Base-by-base conservation (phyloP, 1,140 invertebrate genomes). In the Gryllus bimaculatus region DNA sequence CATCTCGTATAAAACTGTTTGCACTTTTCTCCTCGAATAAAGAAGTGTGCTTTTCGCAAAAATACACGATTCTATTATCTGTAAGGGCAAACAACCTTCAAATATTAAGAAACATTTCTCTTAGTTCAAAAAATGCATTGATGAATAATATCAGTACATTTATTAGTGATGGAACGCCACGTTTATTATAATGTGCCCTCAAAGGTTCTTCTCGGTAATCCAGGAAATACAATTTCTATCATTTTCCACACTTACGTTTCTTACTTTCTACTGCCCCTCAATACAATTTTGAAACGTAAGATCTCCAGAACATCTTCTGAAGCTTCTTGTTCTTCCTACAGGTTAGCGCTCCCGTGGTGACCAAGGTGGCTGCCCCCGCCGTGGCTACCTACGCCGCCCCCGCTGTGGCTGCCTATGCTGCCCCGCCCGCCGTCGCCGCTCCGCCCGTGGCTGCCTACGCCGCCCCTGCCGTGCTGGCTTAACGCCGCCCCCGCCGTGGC, bases 371-470 rank as follows among this genome's bases (percentile, higher is more conserved):
- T 78, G 79, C 83, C 21, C 81, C 82, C 8, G 26, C 79, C 48
- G n/a, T 20, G 12, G 10, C 21, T 13, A 8, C 76, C 47, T 47
- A 47, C 18, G 21, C 78, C 75, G 26, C 75, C 49, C 47, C 49
- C n/a, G 74, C 78, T 66, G 54, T 66, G 10, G 54, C 54, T 66
- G 78, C 79, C 74, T 39, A 74, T 73, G 79, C 79, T 47, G 82
- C 85, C 80, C 82, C 79, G 82, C 86, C 78, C 81, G 84, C 84
- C 77, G 81, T 88, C 73, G 82, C 85, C 21, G 83, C 85, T 78
- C 82, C 83, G 74, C 83, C 83, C 47, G 85, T 86, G n/a, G 79
- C 86, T 85, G 39, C 85, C 86, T 76, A 86, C 86, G 82, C 85
- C 86, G 81, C 86, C 86, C 82, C 26, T 5, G 26, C 26, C 26